Base-by-base conservation (phyloP, 1,140 invertebrate genomes). In the Pogonus chalceus region DNA sequence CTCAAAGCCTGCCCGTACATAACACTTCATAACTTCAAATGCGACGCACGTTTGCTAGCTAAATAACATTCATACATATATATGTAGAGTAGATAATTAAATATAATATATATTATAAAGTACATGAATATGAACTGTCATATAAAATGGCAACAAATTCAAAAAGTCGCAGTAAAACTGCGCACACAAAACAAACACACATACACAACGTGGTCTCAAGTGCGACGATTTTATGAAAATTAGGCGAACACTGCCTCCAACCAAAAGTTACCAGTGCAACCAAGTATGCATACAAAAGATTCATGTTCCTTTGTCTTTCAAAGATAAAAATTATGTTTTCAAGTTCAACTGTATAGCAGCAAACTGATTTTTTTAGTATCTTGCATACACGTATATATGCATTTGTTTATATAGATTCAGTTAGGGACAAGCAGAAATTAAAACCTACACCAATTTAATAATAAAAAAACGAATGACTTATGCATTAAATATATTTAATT, bases 251-350 rank as follows among this genome's bases (percentile, higher is more conserved):
- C 37, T 43, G 37, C 37, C 37, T 43, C 3, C 47, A 49, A 49
- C 47, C 20, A 21, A 49, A 58, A 66, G 64, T 66, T 66, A 66
- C 64, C 64, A 66, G 63, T 66, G 64, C 61, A 65, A 66, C 64
- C 64, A 66, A 66, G 62, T 66, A 65, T 60, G 62, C 64, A 62
- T 66, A 66, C 63, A 66, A 65, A 43, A 43, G 37, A 65, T 62
- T 57, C 55, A 60, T 59, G 62, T 64, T 64, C 62, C 62, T 65
- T 62, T 59, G 59, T 57, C 56, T 62, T 60, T 57, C 37, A 43
- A 43, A 43, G 37, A 43, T 43, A 43, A 9, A 43, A 9, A 43
- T 12, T 12, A 43, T 12, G 18, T 12, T 43, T 12, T 12, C 9
- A 43, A 43, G 37, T 43, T 43, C 37, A 43, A 43, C 37, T 43